Evolutionary conservation across 2,888 invertebrate species (phyloP).

Genomic region (Ophioninae sp.): DNA sequence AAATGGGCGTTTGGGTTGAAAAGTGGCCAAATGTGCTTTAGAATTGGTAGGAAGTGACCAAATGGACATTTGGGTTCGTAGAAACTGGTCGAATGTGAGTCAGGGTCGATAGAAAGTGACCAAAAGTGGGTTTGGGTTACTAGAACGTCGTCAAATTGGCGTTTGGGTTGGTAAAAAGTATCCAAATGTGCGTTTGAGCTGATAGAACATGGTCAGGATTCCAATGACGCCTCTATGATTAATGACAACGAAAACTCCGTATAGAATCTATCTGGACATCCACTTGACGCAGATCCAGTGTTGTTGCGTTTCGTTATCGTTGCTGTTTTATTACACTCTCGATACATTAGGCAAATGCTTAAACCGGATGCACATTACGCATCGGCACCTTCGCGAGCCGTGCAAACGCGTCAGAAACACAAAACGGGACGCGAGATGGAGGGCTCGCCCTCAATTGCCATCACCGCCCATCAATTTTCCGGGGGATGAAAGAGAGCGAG

Average conservation of each 20-base stretch:
- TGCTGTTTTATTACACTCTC: slow-evolving; percentile 45
- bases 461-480: slow-evolving; percentile 26
- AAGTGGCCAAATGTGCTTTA: too few relatives aligned
- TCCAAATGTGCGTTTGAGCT: neutral
- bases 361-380: slow-evolving; percentile 31
- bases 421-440: slow-evolving; percentile 9
- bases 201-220: neutral
- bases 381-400: slow-evolving; percentile 22
- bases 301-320: neutral
- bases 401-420: slow-evolving; percentile 29
- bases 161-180: too few relatives aligned
- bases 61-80: too few relatives aligned
- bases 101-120: too few relatives aligned
- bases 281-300: neutral
- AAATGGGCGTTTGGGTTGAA: too few relatives aligned
- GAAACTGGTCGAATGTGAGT: too few relatives aligned
- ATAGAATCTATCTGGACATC: neutral
- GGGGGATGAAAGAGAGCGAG: neutral
- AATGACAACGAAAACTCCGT: neutral
- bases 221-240: neutral
- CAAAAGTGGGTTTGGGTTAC: too few relatives aligned
- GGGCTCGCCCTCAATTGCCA: slow-evolving; percentile 3
- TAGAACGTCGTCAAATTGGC: too few relatives aligned
- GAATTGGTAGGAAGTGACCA: too few relatives aligned
- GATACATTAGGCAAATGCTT: slow-evolving; percentile 6